phyloP scores from a whole-genome alignment of 2,797 vertebrate species.

The Enteromius thamalakanensis region DNA sequence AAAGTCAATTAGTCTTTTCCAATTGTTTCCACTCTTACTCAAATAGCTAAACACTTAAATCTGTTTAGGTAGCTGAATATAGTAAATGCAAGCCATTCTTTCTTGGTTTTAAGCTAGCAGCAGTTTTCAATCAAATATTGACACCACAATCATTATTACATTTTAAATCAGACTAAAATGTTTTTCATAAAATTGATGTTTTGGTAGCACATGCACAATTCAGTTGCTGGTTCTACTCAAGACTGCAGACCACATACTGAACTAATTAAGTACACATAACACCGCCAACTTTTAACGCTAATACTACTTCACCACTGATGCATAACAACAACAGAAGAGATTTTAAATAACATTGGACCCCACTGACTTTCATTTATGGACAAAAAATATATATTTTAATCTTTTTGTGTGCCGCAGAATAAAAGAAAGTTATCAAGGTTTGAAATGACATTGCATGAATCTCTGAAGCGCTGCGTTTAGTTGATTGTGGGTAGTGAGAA shows the following conservation, averaged over 20 bases:
- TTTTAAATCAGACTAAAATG: background rate
- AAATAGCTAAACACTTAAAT: conserved; percentile 4
- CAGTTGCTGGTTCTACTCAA: background rate
- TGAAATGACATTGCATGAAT: background rate
- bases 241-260: background rate
- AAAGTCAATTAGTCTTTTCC: background rate
- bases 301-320: background rate
- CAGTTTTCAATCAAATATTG: conserved; percentile 3
- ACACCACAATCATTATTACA: background rate
- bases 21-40: background rate
- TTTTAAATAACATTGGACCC: background rate
- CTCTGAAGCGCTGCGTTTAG: background rate
- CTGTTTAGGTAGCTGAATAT: background rate
- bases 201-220: background rate
- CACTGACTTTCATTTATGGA: background rate
- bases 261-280: background rate
- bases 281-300: background rate
- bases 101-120: background rate
- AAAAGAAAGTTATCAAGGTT: background rate
- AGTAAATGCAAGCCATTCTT: background rate
- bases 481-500: conserved; percentile 2
- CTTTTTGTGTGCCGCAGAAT: conserved; percentile 7
- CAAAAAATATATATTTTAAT: background rate
- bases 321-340: conserved; percentile 9
- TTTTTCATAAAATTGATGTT: background rate